These are phyloP conservation scores for Drosophila conformis DNA, from an alignment of 2,888 invertebrate species.

Conservation along the genomic window DNA sequence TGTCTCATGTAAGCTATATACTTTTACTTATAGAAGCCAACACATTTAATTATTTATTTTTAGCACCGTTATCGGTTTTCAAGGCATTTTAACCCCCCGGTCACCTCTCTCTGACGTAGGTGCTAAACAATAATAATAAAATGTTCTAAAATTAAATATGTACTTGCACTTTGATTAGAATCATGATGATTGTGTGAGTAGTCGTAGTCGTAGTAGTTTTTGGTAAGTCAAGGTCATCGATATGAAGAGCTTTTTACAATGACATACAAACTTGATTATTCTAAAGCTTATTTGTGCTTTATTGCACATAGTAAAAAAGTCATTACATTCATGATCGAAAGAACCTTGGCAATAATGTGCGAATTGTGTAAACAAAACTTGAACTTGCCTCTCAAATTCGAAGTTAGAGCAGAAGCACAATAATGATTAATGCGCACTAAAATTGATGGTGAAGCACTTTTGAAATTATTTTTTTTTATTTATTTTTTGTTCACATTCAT, in stretches of 20 bases:
- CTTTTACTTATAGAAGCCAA: constrained; percentile 8
- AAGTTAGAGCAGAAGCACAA: constrained; percentile 16
- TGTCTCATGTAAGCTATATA: constrained; percentile 9
- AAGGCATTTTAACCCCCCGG: constrained; percentile 25
- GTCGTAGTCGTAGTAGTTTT: constrained; percentile 1
- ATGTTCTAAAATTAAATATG: constrained; percentile 37
- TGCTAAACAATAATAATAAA: constrained; percentile 25
- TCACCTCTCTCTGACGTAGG: constrained; percentile 37
- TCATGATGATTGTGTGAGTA: constrained; percentile 7
- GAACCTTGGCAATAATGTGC: constrained; percentile 39
- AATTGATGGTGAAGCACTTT: constrained; percentile 32
- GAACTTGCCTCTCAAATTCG: constrained; percentile 47
- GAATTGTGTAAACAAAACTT: constrained; percentile 37
- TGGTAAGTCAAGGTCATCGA: constrained; percentile 58
- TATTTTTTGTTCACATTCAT: neutral
- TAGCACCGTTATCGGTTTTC: constrained; percentile 28
- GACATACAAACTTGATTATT: constrained; percentile 11
- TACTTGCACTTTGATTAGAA: constrained; percentile 42
- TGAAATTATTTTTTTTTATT: neutral
- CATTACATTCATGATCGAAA: constrained; percentile 20
- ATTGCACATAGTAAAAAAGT: neutral
- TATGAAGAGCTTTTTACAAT: constrained; percentile 11
- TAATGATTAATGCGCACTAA: constrained; percentile 36
- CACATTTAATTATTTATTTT: constrained; percentile 16
- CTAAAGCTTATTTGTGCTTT: constrained; percentile 7